phyloP scores from a whole-genome alignment of 2,888 invertebrate genomes.

The Myopa tessellatipennis region DNA sequence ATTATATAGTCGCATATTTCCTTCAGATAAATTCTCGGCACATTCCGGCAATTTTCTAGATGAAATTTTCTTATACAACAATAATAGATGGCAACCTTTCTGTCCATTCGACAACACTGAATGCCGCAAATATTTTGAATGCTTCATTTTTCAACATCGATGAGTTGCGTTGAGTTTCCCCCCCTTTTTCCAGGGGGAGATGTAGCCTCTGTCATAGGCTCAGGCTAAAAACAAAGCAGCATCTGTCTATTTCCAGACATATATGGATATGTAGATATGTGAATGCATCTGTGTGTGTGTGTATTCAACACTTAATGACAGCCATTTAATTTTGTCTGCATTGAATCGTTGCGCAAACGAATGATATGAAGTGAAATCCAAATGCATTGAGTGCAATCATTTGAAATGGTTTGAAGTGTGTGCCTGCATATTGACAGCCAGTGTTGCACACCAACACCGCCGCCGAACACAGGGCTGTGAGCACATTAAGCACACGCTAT shows the following conservation, averaged over 20 bases:
- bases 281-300: constrained; percentile 31
- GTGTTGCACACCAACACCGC: constrained; percentile 4
- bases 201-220: not conserved
- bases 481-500: constrained; percentile 68
- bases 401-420: constrained; percentile 22
- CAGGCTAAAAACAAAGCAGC: not conserved
- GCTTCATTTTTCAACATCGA: constrained; percentile 16
- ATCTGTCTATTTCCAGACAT: not conserved
- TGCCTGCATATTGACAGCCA: constrained; percentile 12
- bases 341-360: constrained; percentile 36
- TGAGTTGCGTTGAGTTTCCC: not conserved
- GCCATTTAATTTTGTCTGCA: constrained; percentile 34
- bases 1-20: not conserved
- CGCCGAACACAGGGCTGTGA: constrained; percentile 45
- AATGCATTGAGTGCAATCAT: constrained; percentile 40
- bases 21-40: not conserved
- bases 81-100: not conserved
- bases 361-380: constrained; percentile 63
- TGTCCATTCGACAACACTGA: not conserved
- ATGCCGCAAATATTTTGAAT: constrained; percentile 30
- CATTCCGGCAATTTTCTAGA: no score
- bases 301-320: constrained; percentile 33
- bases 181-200: not conserved
- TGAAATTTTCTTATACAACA: no score
- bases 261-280: constrained; percentile 9